Percentiles rank a stretch among this genome's conserved stretches.
Evolutionary conservation across 1,140 invertebrate species (phyloP).

Genomic region (Drosophila funebris): DNA sequence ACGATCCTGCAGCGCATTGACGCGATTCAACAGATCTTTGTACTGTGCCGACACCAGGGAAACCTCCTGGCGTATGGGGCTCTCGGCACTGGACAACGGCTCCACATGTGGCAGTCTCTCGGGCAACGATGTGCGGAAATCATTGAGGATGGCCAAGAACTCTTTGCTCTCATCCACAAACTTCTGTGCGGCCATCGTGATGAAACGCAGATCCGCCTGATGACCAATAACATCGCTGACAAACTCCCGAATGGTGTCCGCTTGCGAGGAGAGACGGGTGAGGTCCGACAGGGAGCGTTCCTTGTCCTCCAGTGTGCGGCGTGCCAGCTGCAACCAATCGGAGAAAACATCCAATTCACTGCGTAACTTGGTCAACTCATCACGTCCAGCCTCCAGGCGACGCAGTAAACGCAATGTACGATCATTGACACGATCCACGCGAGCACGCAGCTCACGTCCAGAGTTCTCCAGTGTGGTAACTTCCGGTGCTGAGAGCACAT

Average conservation of each 20-base stretch:
- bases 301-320: constrained; percentile 92
- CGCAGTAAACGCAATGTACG: constrained; percentile 91
- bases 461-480: constrained; percentile 92
- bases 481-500: constrained; percentile 95
- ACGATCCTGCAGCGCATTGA: constrained; percentile 92
- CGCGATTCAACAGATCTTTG: constrained; percentile 90
- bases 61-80: constrained; percentile 89
- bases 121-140: constrained; percentile 92
- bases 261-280: constrained; percentile 88
- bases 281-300: constrained; percentile 92
- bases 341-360: constrained; percentile 90
- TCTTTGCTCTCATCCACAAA: constrained; percentile 97
- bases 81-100: constrained; percentile 88
- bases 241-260: constrained; percentile 92
- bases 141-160: constrained; percentile 92
- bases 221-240: constrained; percentile 97
- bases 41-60: constrained; percentile 89
- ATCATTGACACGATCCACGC: constrained; percentile 92
- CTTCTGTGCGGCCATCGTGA: constrained; percentile 97
- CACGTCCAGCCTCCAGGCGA: constrained; percentile 90
- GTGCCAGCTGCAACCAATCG: constrained; percentile 92
- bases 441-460: constrained; percentile 91
- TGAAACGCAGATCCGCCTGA: constrained; percentile 96
- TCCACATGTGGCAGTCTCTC: constrained; percentile 91
- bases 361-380: constrained; percentile 94